Percentiles rank a stretch among this genome's conserved stretches.
These are phyloP conservation scores for Bombus cullumanus DNA, from an alignment of 1,140 invertebrate genomes.

Conservation along the genomic window DNA sequence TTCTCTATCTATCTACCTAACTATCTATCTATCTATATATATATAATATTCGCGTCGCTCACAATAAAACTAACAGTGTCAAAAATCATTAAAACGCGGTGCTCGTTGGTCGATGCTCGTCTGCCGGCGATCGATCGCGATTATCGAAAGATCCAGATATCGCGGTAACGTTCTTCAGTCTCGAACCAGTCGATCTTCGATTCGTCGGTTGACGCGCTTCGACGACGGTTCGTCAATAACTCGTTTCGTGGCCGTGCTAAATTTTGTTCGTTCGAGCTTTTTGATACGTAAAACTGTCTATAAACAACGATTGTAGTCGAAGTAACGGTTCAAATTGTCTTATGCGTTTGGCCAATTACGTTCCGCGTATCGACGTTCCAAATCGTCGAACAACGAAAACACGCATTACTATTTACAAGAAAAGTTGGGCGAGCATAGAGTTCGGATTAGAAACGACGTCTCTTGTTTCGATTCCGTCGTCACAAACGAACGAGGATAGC, in stretches of 20 bases:
- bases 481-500: too few relatives aligned
- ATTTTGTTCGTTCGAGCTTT: neutral
- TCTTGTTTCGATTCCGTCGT: too few relatives aligned
- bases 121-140: neutral
- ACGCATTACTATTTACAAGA: neutral
- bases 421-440: neutral
- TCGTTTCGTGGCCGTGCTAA: neutral
- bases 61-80: neutral
- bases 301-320: neutral
- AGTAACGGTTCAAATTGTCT: neutral
- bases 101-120: neutral
- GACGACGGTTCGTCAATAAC: neutral
- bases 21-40: neutral
- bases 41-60: neutral
- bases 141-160: neutral
- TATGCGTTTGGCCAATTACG: neutral
- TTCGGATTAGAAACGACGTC: neutral
- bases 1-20: neutral
- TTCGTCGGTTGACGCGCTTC: neutral
- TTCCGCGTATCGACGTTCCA: neutral
- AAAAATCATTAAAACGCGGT: slow-evolving; percentile 5
- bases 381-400: neutral
- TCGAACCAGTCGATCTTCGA: neutral
- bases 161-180: neutral
- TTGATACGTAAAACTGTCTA: too few relatives aligned